Percentiles rank a stretch among this genome's conserved stretches.
These are phyloP conservation scores for Lytechinus pictus DNA, from an alignment of 35 echinoderm and acorn worm genomes.

Conservation along the genomic window DNA sequence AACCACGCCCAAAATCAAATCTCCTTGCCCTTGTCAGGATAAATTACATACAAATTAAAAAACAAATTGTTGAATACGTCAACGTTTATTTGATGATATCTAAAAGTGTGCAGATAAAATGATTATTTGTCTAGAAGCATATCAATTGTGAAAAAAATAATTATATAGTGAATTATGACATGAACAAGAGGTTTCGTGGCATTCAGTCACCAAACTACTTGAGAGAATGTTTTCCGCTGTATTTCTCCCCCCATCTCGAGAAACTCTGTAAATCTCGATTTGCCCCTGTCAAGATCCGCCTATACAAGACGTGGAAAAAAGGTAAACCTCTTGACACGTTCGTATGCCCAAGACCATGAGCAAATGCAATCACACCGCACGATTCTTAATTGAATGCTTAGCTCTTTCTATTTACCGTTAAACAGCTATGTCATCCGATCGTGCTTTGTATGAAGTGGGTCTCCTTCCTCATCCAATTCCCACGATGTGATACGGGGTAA, in stretches of 20 bases:
- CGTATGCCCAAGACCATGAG: neutral
- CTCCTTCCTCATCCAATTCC: neutral
- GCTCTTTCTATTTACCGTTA: neutral
- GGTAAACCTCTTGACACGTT: neutral
- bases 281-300: neutral
- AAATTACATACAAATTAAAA: too few relatives aligned
- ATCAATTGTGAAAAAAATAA: neutral
- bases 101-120: too few relatives aligned
- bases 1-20: too few relatives aligned
- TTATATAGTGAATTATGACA: neutral
- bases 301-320: neutral
- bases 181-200: neutral
- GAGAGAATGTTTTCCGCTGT: neutral
- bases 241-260: neutral
- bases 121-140: too few relatives aligned
- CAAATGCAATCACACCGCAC: neutral
- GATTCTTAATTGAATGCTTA: slow-evolving; percentile 39
- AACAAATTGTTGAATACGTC: too few relatives aligned
- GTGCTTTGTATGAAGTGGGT: neutral
- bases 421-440: neutral
- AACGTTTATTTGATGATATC: too few relatives aligned
- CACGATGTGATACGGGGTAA: neutral
- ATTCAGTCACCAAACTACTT: neutral
- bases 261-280: neutral
- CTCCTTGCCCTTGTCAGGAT: too few relatives aligned